Evolutionary conservation across 2,888 invertebrate species (phyloP), one percentile per base, ranked within the genome.

Genomic region (Sialis fuliginosa): DNA sequence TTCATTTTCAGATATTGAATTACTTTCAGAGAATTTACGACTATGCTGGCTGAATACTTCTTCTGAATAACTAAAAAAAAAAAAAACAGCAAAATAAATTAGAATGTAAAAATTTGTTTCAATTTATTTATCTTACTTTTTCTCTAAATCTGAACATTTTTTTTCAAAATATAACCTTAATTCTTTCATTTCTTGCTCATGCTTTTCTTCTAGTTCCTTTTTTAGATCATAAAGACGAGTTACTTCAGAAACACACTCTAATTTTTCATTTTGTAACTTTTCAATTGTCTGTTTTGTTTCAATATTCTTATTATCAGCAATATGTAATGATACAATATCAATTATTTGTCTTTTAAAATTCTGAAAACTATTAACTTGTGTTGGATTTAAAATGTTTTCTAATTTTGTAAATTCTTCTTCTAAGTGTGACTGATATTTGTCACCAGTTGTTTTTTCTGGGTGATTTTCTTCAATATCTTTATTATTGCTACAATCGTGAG

Each of bases 71-170:
- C 73, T 74, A 49, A 46, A 61, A 61, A 46, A 51, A 22, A 46
- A 32, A 45, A 48, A 32, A 10, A 34, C 35, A 22, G 67, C 66
- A 5, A 56, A 9, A 10, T 7, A 39, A 37, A 33, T 10, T n/a
- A 9, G 39, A 39, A n/a, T 41, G 32, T 39, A 41, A 12, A 30
- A 9, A 34, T 22, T 30, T 30, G 12, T 41, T 31, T 42, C 30
- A 6, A n/a, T 47, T 43, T 41, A 49, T 48, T 40, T 44, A 34
- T 60, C 69, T 64, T 62, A 82, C 76, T 85, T 81, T 57, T 83
- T 81, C 58, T 84, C 84, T 62, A 87, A 72, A 55, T 86, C 83
- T 1, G 78, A 72, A 58, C 85, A 87, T 58, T 84, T 85, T 57
- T 79, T 72, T 57, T 87, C 87, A 58, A 85, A 87, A 57, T 86